phyloP scores from a whole-genome alignment of 1,140 invertebrate genomes.

The Odontomachus brunneus region DNA sequence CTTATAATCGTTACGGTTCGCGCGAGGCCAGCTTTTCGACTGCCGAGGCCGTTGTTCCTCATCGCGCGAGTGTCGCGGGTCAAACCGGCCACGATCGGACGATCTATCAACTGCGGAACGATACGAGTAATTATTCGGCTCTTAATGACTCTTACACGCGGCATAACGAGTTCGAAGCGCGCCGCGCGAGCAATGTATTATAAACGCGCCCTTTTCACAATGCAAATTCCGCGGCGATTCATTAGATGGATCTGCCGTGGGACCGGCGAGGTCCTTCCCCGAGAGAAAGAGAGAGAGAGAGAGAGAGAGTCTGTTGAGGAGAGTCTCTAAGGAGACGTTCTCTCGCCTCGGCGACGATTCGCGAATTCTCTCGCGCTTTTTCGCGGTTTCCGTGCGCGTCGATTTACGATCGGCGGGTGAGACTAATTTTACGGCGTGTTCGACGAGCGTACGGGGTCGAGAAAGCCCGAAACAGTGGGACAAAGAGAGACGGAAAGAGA shows the following conservation, averaged over 20 bases:
- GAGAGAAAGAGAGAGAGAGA: too few relatives aligned
- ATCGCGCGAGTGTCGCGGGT: conserved; percentile 65
- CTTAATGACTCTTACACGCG: conserved; percentile 76
- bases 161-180: conserved; percentile 65
- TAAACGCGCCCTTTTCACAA: conserved; percentile 52
- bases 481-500: not conserved
- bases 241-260: conserved; percentile 24
- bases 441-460: not conserved
- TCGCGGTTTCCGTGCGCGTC: conserved; percentile 1
- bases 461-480: not conserved
- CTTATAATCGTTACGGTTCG: conserved; percentile 58
- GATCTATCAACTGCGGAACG: conserved; percentile 75
- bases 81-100: conserved; percentile 75
- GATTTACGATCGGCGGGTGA: conserved; percentile 38
- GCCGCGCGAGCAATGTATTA: conserved; percentile 61
- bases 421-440: conserved; percentile 35
- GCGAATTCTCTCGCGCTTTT: not conserved
- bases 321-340: too few relatives aligned
- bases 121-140: conserved; percentile 77
- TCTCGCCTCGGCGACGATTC: not conserved
- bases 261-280: not conserved
- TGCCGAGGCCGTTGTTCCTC: conserved; percentile 46
- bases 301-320: too few relatives aligned
- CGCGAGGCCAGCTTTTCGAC: conserved; percentile 49
- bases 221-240: conserved; percentile 52